Percentiles rank a stretch among this genome's conserved stretches.
Conservation (phyloP, 2,888 invertebrate genomes). For the Zelleria hepariella region DNA sequence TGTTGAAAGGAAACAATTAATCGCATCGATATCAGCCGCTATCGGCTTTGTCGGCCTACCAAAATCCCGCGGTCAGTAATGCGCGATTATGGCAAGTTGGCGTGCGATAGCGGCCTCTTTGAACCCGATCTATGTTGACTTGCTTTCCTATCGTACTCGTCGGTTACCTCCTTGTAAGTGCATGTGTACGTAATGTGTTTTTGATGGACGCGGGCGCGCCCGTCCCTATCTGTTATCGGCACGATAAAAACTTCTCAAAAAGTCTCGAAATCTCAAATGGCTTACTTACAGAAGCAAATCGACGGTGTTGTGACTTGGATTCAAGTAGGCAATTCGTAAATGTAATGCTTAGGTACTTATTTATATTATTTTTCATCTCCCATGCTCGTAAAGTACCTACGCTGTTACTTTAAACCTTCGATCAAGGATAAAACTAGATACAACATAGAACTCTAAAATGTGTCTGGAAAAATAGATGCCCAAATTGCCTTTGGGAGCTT, state of each 20-base stretch:
- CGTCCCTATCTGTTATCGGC: slow-evolving; percentile 34
- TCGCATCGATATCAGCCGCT: slow-evolving; percentile 48
- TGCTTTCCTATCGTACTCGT: slow-evolving; percentile 39
- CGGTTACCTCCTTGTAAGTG: slow-evolving; percentile 51
- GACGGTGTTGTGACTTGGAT: not conserved
- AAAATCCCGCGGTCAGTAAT: slow-evolving; percentile 47
- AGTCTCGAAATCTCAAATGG: not conserved
- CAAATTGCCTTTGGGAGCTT: no score
- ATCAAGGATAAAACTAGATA: no score
- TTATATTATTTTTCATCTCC: no score
- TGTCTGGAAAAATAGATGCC: no score
- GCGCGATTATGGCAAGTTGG: slow-evolving; percentile 24
- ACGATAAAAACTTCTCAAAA: slow-evolving; percentile 25
- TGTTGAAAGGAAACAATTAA: slow-evolving; percentile 61
- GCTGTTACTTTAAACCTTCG: no score
- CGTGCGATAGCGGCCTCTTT: slow-evolving; percentile 61
- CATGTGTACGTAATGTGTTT: slow-evolving; percentile 44
- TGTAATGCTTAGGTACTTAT: no score
- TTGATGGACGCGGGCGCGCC: slow-evolving; percentile 63
- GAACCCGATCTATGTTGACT: slow-evolving; percentile 41
- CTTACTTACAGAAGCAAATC: not conserved
- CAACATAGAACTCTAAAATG: no score
- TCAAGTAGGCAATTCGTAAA: no score
- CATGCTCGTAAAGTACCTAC: no score
- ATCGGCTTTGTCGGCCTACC: slow-evolving; percentile 61